Conservation (phyloP, 1,140 invertebrate species). For the Heliconius melpomene region DNA sequence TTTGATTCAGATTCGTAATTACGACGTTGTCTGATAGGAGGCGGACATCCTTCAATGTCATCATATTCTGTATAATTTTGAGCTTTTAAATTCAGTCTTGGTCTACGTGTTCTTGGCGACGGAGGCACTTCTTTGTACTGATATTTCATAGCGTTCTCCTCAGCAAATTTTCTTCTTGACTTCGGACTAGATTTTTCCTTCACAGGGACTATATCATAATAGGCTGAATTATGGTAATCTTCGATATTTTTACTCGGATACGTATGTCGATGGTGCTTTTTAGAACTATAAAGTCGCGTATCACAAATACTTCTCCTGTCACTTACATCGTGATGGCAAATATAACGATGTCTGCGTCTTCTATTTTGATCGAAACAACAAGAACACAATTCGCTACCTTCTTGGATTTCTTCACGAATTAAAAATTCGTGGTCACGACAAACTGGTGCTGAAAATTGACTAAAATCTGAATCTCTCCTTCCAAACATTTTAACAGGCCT, state of each 20-base stretch:
- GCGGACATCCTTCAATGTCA: slow-evolving; percentile 30
- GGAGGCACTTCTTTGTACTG: slow-evolving; percentile 70
- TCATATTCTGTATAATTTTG: slow-evolving; percentile 57
- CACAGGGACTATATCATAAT: slow-evolving; percentile 69
- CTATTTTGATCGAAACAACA: slow-evolving; percentile 52
- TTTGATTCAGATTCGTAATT: not conserved
- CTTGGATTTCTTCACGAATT: slow-evolving; percentile 46
- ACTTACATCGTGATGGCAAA: slow-evolving; percentile 42
- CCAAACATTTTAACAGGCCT: slow-evolving; percentile 66
- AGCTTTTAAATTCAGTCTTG: slow-evolving; percentile 63
- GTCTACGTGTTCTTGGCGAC: slow-evolving; percentile 65
- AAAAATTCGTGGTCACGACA: slow-evolving; percentile 67
- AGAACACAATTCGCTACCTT: slow-evolving; percentile 60
- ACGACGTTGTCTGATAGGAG: not conserved
- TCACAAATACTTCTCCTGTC: slow-evolving; percentile 68
- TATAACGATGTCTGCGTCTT: slow-evolving; percentile 35
- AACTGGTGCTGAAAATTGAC: slow-evolving; percentile 68
- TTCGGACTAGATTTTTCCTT: slow-evolving; percentile 74
- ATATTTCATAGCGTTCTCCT: slow-evolving; percentile 49
- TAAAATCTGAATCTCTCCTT: slow-evolving; percentile 56
- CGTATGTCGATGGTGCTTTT: slow-evolving; percentile 42
- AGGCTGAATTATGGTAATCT: slow-evolving; percentile 61
- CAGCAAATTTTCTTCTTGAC: slow-evolving; percentile 57
- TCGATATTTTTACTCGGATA: slow-evolving; percentile 43
- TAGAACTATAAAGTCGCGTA: slow-evolving; percentile 62